Evolutionary conservation across 2,888 invertebrate genomes (phyloP), one percentile per base, ranked within the genome.

Genomic region (Amphipyra tragopoginis): DNA sequence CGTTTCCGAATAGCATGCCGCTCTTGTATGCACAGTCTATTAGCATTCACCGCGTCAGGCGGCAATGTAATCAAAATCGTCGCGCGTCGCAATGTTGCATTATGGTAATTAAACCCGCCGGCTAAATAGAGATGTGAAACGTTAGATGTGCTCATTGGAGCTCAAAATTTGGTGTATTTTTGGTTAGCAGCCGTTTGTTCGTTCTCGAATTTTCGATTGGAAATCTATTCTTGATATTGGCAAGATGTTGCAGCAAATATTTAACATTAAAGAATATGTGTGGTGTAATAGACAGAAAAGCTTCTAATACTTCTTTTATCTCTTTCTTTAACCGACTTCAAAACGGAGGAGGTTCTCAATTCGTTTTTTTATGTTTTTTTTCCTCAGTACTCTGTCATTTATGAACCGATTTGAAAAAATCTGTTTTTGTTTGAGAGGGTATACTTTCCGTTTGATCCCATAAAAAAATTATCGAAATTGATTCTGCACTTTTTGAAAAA

Each of bases 1-100:
- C 79, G 76, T 82, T 86, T 83, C 73, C 70, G 73, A 77, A 80
- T 82, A 83, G 77, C 72, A 79, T 80, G 72, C 80, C 72, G 74
- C 66, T 79, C 77, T 75, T 82, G 84, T 84, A 80, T 80, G 77
- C 73, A 65, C 70, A 74, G 76, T 80, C 74, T 84, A 86, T 89
- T 88, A 88, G 85, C 84, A 90, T 88, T 89, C 88, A 81, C 80
- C 74, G 82, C 79, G 82, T 79, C 80, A 82, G 82, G 75, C 83
- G 77, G 86, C 85, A 87, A 89, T 90, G 89, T 90, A 90, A 90
- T 90, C 90, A 89, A 86, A 89, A 88, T 86, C 85, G 83, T 83
- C 84, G 85, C 80, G 83, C 85, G 82, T 86, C 85, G 85, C 89
- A 85, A 85, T 88, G 89, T 88, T 87, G 89, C 89, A 89, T 89